Conservation (phyloP, 2,888 invertebrate genomes). For the Myopa testacea region DNA sequence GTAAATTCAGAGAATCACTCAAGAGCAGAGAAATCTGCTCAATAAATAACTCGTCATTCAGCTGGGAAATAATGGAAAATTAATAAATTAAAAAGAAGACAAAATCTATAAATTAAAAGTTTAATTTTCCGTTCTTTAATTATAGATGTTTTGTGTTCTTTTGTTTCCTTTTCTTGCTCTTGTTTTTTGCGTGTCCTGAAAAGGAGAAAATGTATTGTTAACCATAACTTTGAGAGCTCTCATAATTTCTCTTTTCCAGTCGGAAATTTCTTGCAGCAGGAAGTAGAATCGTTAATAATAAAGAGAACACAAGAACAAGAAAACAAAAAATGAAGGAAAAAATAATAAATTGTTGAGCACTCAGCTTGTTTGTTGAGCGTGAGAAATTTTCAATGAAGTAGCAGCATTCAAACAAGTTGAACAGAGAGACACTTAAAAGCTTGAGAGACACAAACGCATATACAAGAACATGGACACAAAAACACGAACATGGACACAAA, state of each 20-base stretch:
- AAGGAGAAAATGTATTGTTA: no score
- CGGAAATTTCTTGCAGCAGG: slow-evolving; percentile 6
- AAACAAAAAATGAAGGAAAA: background rate
- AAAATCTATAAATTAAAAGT: background rate
- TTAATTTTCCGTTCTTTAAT: slow-evolving; percentile 4
- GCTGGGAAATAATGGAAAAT: background rate
- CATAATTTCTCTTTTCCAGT: background rate
- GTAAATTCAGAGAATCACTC: no score
- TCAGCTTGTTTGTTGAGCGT: slow-evolving; percentile 21
- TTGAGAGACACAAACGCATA: background rate
- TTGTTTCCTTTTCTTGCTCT: no score
- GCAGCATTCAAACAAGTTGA: slow-evolving; percentile 12
- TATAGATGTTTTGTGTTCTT: background rate
- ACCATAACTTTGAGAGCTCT: no score
- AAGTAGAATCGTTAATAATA: slow-evolving; percentile 5
- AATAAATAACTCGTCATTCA: background rate
- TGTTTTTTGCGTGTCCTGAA: no score
- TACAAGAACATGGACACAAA: background rate
- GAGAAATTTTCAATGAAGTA: slow-evolving; percentile 7
- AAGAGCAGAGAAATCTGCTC: background rate
- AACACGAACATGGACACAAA: no score
- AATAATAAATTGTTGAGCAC: background rate
- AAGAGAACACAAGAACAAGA: no score
- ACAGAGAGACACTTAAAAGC: background rate
- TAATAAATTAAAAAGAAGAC: background rate